These are phyloP conservation scores for Oscheius onirici DNA, from an alignment of 2,888 invertebrate species.

Conservation along the genomic window DNA sequence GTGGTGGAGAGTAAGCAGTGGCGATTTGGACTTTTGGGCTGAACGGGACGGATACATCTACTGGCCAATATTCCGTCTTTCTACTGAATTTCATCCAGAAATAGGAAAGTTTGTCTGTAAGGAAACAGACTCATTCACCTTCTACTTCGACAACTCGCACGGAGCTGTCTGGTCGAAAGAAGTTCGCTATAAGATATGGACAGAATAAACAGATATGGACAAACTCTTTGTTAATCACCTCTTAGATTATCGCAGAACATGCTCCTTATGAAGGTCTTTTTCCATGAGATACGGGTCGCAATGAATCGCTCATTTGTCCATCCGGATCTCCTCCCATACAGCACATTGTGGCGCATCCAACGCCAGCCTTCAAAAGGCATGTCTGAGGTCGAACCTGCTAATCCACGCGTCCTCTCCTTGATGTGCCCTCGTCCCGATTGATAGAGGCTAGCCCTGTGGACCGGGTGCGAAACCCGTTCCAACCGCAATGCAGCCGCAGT, in stretches of 20 bases:
- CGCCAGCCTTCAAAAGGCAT: no score
- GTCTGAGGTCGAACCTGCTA: neutral
- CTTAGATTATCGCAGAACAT: no score
- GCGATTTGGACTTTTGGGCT: constrained; percentile 56
- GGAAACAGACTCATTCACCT: constrained; percentile 50
- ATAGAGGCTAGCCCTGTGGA: constrained; percentile 11
- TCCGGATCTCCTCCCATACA: no score
- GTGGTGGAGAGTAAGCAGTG: constrained; percentile 52
- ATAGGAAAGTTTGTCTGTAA: constrained; percentile 50
- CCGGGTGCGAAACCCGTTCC: constrained; percentile 18
- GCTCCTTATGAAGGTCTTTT: no score
- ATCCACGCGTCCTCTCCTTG: neutral
- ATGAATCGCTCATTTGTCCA: no score
- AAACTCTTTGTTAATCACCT: no score
- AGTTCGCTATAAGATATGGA: constrained; percentile 52
- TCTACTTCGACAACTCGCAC: constrained; percentile 65
- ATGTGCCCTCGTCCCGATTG: constrained; percentile 24
- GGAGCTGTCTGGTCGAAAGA: constrained; percentile 63
- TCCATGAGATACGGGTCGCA: neutral
- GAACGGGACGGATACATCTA: constrained; percentile 49
- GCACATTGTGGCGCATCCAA: no score
- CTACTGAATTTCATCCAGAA: constrained; percentile 66
- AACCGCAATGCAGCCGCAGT: constrained; percentile 14
- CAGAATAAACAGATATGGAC: constrained; percentile 29
- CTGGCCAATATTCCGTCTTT: constrained; percentile 60